A percentile compares a stretch with the other conserved stretches of the same genome.
phyloP scores from a whole-genome alignment of 2,888 invertebrate genomes.

The Amblyteles armatorius region DNA sequence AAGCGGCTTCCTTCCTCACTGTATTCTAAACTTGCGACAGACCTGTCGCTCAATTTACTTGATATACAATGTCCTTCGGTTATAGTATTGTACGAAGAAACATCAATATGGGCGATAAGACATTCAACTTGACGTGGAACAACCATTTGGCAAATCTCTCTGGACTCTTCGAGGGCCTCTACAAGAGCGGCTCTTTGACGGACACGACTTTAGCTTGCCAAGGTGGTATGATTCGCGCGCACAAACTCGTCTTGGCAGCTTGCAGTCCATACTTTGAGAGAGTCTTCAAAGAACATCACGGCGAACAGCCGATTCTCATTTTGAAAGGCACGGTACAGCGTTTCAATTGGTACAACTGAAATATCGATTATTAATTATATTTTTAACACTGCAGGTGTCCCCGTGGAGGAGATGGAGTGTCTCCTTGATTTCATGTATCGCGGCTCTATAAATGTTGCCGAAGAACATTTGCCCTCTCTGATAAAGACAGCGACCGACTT shows the following conservation, averaged over 20 bases:
- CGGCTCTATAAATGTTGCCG: slow-evolving; percentile 89
- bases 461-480: slow-evolving; percentile 87
- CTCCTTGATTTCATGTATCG: slow-evolving; percentile 90
- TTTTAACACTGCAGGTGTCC: slow-evolving; percentile 84
- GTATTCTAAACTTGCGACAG: background rate
- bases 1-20: background rate
- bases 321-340: slow-evolving; percentile 84
- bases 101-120: slow-evolving; percentile 87
- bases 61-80: background rate
- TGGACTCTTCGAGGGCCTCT: slow-evolving; percentile 89
- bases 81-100: background rate
- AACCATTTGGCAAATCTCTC: slow-evolving; percentile 91
- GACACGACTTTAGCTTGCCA: slow-evolving; percentile 91
- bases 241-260: slow-evolving; percentile 90
- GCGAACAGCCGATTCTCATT: slow-evolving; percentile 90
- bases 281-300: slow-evolving; percentile 91
- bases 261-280: slow-evolving; percentile 92
- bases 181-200: slow-evolving; percentile 89
- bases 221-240: slow-evolving; percentile 90
- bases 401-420: slow-evolving; percentile 88
- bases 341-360: background rate
- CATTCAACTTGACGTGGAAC: slow-evolving; percentile 90
- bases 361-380: background rate
- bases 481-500: slow-evolving; percentile 89
- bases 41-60: background rate